Evolutionary conservation across 2,797 vertebrate species (phyloP).

Genomic region (Sciurus carolinensis): DNA sequence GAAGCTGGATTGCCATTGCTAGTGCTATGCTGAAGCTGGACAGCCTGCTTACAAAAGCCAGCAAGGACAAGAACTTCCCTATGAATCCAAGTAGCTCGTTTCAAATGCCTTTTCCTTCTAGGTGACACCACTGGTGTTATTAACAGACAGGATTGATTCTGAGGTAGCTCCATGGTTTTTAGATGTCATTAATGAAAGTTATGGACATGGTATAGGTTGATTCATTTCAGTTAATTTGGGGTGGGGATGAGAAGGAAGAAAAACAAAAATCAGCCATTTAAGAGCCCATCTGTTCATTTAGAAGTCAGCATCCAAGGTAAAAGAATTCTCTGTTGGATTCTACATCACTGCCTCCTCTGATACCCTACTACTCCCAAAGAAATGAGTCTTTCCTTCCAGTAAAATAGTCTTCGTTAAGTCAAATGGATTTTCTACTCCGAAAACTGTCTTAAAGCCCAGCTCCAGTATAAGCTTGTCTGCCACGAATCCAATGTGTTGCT

Average conservation of each 20-base stretch:
- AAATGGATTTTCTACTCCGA: constrained; percentile 96
- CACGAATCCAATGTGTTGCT: constrained; percentile 93
- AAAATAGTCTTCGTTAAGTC: constrained; percentile 99
- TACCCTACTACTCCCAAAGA: constrained; percentile 99
- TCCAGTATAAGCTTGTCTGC: constrained; percentile 97
- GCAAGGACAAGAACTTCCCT: too few relatives aligned
- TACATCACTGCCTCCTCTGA: constrained; percentile 93
- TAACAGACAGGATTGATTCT: not conserved
- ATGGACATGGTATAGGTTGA: not conserved
- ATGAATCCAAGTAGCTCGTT: too few relatives aligned
- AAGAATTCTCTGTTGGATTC: too few relatives aligned
- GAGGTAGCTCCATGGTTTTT: constrained; percentile 66
- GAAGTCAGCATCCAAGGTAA: not conserved
- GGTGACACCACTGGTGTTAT: too few relatives aligned
- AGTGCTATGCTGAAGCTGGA: too few relatives aligned
- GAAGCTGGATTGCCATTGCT: too few relatives aligned
- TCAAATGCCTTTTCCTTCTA: too few relatives aligned
- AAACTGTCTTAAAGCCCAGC: constrained; percentile 97
- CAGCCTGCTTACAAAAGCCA: too few relatives aligned
- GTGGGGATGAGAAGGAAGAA: not conserved
- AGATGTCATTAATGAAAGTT: not conserved
- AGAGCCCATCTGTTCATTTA: constrained; percentile 84
- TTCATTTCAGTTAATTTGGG: constrained; percentile 17
- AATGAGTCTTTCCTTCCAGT: constrained; percentile 99
- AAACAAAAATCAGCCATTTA: constrained; percentile 10